Evolutionary conservation across 2,797 vertebrate genomes (phyloP).

Genomic region (Macropodus opercularis): DNA sequence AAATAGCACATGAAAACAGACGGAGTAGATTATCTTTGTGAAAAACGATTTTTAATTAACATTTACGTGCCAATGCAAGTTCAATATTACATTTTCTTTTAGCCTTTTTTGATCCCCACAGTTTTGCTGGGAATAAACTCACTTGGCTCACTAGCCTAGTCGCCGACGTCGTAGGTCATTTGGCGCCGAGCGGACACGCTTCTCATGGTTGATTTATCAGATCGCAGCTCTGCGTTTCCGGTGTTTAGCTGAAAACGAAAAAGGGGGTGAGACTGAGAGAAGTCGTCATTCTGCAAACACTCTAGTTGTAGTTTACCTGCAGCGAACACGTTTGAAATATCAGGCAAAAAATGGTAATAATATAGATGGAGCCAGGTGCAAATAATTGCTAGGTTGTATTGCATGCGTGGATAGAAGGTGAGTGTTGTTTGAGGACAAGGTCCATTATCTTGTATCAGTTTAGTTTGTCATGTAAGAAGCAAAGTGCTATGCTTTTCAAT

Average conservation of each 20-base stretch:
- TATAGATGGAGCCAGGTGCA: not conserved
- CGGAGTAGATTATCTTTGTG: too few relatives aligned
- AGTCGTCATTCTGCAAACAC: too few relatives aligned
- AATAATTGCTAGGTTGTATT: not conserved
- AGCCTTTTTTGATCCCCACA: too few relatives aligned
- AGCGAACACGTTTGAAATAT: not conserved
- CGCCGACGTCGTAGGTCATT: too few relatives aligned
- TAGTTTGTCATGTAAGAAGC: constrained; percentile 38
- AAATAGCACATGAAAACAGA: too few relatives aligned
- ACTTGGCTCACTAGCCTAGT: too few relatives aligned
- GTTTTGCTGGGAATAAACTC: too few relatives aligned
- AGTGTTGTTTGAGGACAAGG: constrained; percentile 8
- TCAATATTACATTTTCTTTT: too few relatives aligned
- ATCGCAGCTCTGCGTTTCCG: not conserved
- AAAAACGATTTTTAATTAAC: too few relatives aligned
- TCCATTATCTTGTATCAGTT: constrained; percentile 43
- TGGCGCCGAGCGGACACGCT: not conserved
- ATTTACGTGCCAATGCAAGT: too few relatives aligned
- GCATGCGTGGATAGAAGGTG: not conserved
- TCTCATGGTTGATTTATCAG: not conserved
- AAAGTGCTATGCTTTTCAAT: constrained; percentile 50
- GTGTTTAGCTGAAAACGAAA: not conserved
- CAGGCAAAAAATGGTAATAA: not conserved
- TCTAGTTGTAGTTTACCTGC: too few relatives aligned
- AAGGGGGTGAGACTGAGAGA: not conserved